Conservation (phyloP, 2,888 invertebrate species). For the Dasysyrphus albostriatus region DNA sequence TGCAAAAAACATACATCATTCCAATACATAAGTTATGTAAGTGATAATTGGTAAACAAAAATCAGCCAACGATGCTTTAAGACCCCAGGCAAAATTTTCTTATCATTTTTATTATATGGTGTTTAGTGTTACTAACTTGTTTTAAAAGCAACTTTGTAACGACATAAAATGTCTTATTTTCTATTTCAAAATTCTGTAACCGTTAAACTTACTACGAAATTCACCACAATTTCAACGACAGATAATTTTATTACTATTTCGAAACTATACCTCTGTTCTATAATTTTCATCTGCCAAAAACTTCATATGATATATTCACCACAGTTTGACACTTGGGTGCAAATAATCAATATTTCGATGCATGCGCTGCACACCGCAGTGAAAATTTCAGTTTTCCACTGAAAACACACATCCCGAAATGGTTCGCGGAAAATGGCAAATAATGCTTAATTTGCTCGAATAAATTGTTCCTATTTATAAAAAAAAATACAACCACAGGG, state of each 20-base stretch:
- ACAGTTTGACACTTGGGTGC: conserved; percentile 69
- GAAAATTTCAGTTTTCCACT: conserved; percentile 74
- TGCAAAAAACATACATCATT: no score
- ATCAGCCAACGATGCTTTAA: no score
- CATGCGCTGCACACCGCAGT: conserved; percentile 79
- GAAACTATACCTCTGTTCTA: conserved; percentile 4
- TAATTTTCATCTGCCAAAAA: conserved; percentile 35
- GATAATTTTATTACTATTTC: not conserved
- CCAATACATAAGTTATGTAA: no score
- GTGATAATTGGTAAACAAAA: no score
- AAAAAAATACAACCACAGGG: conserved; percentile 19
- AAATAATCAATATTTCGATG: conserved; percentile 81
- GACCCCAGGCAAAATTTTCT: no score
- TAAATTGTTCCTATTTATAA: conserved; percentile 48
- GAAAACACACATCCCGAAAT: conserved; percentile 73
- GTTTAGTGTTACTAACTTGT: no score
- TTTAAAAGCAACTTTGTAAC: not conserved
- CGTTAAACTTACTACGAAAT: conserved; percentile 5
- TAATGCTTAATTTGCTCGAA: conserved; percentile 39
- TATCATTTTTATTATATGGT: no score
- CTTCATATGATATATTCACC: conserved; percentile 40
- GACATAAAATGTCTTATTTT: not conserved
- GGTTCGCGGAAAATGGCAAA: conserved; percentile 61
- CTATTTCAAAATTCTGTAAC: conserved; percentile 22
- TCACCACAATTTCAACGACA: conserved; percentile 21